phyloP scores from a whole-genome alignment of 2,113 vertebrate species.

The Chionis minor region DNA sequence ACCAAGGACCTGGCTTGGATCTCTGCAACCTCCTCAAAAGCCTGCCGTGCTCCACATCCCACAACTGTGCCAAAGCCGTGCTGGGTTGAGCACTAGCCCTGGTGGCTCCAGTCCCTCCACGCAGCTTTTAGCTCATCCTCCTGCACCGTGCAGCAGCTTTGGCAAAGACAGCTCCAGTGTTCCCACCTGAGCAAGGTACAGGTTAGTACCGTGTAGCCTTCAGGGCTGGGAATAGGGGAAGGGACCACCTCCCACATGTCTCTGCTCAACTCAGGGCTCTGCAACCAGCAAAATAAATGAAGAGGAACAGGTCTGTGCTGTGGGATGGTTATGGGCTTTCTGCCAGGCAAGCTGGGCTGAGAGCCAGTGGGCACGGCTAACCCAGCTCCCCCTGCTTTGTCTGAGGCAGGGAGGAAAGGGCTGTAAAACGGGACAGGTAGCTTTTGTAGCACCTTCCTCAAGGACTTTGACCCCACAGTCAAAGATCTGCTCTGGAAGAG shows the following conservation, averaged over 20 bases:
- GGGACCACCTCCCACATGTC: not conserved
- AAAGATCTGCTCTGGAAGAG: not conserved
- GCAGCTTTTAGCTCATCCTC: not conserved
- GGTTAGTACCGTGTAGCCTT: not conserved
- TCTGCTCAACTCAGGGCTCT: not conserved
- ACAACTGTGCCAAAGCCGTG: not conserved
- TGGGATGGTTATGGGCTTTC: not conserved
- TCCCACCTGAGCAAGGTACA: not conserved
- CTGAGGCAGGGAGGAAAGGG: not conserved
- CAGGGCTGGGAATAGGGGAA: not conserved
- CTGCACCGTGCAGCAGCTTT: not conserved
- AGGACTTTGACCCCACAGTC: not conserved
- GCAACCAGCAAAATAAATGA: constrained; percentile 21
- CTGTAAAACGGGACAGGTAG: not conserved
- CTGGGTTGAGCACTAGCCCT: not conserved
- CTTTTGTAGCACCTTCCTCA: not conserved
- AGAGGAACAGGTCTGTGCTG: not conserved
- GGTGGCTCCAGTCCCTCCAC: not conserved
- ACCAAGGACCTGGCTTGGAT: not conserved
- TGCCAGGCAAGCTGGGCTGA: not conserved
- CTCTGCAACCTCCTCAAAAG: not conserved
- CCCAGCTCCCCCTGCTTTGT: not conserved
- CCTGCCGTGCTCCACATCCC: not conserved
- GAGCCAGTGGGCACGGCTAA: not conserved
- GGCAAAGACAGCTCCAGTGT: not conserved